These are phyloP conservation scores for Acanthococcus lagerstroemiae DNA, from an alignment of 2,888 invertebrate species.

Conservation along the genomic window DNA sequence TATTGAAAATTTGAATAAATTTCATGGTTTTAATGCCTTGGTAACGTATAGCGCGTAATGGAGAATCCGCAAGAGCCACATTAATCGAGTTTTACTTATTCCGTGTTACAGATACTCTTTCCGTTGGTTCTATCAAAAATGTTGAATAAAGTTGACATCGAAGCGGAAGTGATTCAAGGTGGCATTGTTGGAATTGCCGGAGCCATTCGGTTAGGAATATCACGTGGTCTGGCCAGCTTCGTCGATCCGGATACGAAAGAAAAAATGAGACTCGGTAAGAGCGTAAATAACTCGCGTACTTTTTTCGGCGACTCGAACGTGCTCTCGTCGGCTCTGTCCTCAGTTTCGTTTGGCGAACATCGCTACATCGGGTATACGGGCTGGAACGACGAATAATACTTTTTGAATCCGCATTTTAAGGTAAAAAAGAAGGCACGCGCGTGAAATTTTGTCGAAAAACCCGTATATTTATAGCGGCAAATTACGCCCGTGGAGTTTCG, in stretches of 20 bases:
- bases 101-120: conserved; percentile 57
- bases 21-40: neutral
- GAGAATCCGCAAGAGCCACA: too few species aligned
- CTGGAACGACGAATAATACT: neutral
- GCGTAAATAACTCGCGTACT: too few species aligned
- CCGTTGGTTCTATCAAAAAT: conserved; percentile 71
- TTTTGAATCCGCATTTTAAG: neutral
- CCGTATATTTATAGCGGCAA: too few species aligned
- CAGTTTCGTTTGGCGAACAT: neutral
- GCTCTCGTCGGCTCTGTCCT: neutral
- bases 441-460: too few species aligned
- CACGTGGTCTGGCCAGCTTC: conserved; percentile 74
- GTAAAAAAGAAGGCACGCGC: too few species aligned
- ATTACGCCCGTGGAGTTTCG: too few species aligned
- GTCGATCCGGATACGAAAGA: conserved; percentile 64
- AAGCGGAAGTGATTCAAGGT: conserved; percentile 50
- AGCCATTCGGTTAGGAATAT: neutral
- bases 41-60: too few species aligned
- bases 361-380: neutral
- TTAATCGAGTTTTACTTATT: too few species aligned
- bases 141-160: conserved; percentile 70
- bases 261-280: conserved; percentile 70
- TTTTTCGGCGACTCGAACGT: too few species aligned
- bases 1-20: neutral
- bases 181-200: neutral